These are phyloP conservation scores for Sebastes trivittatus DNA, from an alignment of 2,797 vertebrate species.

Conservation along the genomic window DNA sequence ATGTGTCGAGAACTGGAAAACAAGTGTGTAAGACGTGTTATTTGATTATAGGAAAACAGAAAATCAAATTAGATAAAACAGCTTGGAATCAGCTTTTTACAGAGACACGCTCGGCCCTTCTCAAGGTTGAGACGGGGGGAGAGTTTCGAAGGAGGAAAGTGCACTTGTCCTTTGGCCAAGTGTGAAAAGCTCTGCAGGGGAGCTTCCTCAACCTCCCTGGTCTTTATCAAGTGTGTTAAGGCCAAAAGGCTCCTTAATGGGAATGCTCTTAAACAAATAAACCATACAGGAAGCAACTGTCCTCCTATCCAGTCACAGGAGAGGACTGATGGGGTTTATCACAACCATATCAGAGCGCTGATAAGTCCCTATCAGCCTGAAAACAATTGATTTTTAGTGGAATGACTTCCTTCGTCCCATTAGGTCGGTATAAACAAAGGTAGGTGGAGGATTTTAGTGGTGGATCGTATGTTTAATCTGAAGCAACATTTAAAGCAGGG, in stretches of 20 bases:
- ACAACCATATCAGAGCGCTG: constrained; percentile 40
- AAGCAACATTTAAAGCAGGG: neutral
- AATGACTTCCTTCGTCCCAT: neutral
- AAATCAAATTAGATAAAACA: neutral
- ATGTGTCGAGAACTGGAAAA: neutral
- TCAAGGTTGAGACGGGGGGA: constrained; percentile 54
- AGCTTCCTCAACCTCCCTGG: constrained; percentile 75
- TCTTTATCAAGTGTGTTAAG: constrained; percentile 81
- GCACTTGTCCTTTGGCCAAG: constrained; percentile 78
- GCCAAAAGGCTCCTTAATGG: constrained; percentile 81
- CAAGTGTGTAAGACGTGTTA: neutral
- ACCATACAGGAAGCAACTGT: constrained; percentile 70
- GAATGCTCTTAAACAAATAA: constrained; percentile 78
- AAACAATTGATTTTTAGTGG: constrained; percentile 20
- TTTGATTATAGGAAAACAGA: neutral
- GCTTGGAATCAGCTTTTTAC: neutral
- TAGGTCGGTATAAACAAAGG: neutral
- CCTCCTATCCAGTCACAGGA: constrained; percentile 36
- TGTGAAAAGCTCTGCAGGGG: constrained; percentile 83
- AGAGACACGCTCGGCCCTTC: neutral
- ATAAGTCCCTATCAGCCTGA: constrained; percentile 48
- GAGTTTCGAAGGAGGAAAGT: constrained; percentile 48
- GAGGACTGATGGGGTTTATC: constrained; percentile 51
- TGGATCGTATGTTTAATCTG: neutral
- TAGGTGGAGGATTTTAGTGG: neutral